These are phyloP conservation scores for Ormyrus labotus DNA, from an alignment of 2,888 invertebrate species.

Conservation along the genomic window DNA sequence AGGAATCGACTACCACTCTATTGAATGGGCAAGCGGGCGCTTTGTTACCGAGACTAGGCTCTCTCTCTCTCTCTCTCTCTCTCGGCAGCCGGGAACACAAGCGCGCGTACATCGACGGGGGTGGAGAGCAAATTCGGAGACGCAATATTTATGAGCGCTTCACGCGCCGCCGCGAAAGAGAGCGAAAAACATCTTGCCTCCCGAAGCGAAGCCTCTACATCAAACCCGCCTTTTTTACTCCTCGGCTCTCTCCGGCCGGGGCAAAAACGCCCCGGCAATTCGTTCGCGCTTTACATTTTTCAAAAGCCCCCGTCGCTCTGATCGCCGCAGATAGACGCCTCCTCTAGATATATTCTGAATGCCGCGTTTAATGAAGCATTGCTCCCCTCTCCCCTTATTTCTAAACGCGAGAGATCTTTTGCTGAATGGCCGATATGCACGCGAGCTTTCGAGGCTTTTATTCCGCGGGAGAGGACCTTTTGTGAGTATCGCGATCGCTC, in stretches of 20 bases:
- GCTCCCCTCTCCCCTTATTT: not conserved
- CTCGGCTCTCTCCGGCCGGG: not conserved
- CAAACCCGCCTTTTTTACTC: not conserved
- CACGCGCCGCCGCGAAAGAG: constrained; percentile 54
- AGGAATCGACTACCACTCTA: constrained; percentile 61
- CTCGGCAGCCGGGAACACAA: too few relatives aligned
- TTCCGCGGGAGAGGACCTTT: too few relatives aligned
- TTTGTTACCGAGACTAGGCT: constrained; percentile 57
- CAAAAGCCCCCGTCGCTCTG: constrained; percentile 1
- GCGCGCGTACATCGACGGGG: not conserved
- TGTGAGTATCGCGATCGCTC: too few relatives aligned
- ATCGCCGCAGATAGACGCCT: constrained; percentile 36
- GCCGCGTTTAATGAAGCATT: constrained; percentile 33
- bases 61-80: not conserved
- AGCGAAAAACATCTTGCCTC: constrained; percentile 50
- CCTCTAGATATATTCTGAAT: constrained; percentile 13
- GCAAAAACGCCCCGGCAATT: constrained; percentile 4
- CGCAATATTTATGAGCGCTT: constrained; percentile 62
- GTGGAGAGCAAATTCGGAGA: constrained; percentile 46
- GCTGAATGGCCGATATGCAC: constrained; percentile 6
- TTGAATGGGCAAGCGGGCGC: constrained; percentile 62
- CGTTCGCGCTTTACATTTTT: constrained; percentile 44
- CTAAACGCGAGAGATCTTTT: not conserved
- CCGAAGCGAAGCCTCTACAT: constrained; percentile 53
- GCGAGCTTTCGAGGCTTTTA: constrained; percentile 15